Evolutionary conservation across 2,888 invertebrate genomes (phyloP).

Genomic region (Drosophila melanosoma): DNA sequence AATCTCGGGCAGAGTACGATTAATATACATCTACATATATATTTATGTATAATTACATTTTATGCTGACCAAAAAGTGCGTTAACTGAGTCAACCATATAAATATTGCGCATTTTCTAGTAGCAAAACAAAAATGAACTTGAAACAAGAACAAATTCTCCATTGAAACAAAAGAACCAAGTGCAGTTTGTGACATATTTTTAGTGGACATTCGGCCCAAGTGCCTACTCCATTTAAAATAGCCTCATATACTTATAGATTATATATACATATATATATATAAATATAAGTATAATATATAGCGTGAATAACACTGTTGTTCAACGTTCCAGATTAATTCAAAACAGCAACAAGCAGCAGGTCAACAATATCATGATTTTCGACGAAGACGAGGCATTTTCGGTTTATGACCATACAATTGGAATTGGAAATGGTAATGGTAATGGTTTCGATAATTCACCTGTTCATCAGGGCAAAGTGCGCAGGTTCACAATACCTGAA

Average conservation of each 20-base stretch:
- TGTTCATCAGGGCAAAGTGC: constrained; percentile 31
- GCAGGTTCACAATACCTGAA: constrained; percentile 65
- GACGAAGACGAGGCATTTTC: constrained; percentile 46
- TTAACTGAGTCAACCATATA: constrained; percentile 53
- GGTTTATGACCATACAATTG: neutral
- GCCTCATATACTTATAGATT: constrained; percentile 1
- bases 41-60: neutral
- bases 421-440: constrained; percentile 1
- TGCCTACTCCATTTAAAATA: constrained; percentile 27
- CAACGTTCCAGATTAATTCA: constrained; percentile 18
- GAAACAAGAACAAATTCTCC: constrained; percentile 47
- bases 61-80: constrained; percentile 55
- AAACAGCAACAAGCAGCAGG: constrained; percentile 67
- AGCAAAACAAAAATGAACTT: constrained; percentile 51
- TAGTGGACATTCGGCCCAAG: constrained; percentile 27
- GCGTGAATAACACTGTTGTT: constrained; percentile 35
- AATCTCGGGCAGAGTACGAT: neutral
- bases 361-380: constrained; percentile 75
- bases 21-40: neutral
- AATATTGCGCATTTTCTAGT: constrained; percentile 17
- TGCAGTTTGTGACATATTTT: constrained; percentile 38
- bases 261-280: neutral
- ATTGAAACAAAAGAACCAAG: constrained; percentile 30
- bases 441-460: constrained; percentile 14
- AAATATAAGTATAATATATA: constrained; percentile 1